A percentile compares a stretch with the other conserved stretches of the same genome.
phyloP scores from a whole-genome alignment of 2,113 vertebrate genomes.

The Notarius lentiginosus region DNA sequence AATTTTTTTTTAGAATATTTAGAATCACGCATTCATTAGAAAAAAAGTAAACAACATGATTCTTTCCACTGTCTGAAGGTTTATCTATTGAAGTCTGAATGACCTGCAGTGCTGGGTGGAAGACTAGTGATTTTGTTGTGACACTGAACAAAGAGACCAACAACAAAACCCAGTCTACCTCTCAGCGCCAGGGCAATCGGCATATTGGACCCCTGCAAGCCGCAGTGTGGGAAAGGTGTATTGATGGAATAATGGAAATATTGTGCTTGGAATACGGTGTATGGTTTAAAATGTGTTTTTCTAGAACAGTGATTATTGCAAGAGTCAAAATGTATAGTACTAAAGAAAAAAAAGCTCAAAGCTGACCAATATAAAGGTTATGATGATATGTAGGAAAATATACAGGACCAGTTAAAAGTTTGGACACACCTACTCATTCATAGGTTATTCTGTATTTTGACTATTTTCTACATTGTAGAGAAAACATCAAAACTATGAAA shows the following conservation, averaged over 20 bases:
- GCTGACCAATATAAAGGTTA: background rate
- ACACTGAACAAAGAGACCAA: constrained; percentile 63
- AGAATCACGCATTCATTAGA: background rate
- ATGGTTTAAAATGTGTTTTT: background rate
- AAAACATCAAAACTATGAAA: too few relatives aligned
- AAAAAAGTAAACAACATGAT: background rate
- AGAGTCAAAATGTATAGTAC: background rate
- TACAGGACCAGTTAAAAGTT: too few relatives aligned
- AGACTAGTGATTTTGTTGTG: constrained; percentile 92
- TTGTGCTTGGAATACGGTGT: too few relatives aligned
- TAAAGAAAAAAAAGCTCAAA: too few relatives aligned
- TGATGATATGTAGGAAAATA: background rate
- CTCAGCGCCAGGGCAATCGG: constrained; percentile 60
- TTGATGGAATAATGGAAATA: background rate
- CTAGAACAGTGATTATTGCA: background rate
- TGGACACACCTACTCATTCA: too few relatives aligned
- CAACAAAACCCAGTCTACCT: constrained; percentile 87
- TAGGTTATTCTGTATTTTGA: too few relatives aligned
- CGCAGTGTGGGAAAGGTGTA: background rate
- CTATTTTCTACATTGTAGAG: too few relatives aligned
- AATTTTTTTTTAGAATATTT: background rate
- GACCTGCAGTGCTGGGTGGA: constrained; percentile 74
- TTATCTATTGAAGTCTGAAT: constrained; percentile 12
- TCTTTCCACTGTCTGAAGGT: background rate
- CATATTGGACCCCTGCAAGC: background rate